A percentile compares a stretch with the other conserved stretches of the same genome.
Evolutionary conservation across 2,113 vertebrate genomes (phyloP).

Genomic region (Dipodomys ordii): DNA sequence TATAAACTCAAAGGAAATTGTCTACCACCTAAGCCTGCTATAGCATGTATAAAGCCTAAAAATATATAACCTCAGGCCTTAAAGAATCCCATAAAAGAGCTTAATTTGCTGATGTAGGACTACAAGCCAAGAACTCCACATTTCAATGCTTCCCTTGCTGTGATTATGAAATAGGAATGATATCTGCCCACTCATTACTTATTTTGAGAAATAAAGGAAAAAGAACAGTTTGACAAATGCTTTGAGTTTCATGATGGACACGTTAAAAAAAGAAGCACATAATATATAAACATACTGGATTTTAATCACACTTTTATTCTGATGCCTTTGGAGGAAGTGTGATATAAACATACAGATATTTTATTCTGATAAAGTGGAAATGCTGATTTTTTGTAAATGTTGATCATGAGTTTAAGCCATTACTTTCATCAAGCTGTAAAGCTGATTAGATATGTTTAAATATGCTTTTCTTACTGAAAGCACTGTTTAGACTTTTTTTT

Average conservation of each 20-base stretch:
- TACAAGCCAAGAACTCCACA: slow-evolving; percentile 43
- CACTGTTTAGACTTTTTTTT: slow-evolving; percentile 29
- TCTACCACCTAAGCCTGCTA: not conserved
- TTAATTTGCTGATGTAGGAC: slow-evolving; percentile 17
- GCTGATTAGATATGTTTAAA: slow-evolving; percentile 39
- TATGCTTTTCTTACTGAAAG: slow-evolving; percentile 33
- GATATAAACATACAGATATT: slow-evolving; percentile 58
- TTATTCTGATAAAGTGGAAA: slow-evolving; percentile 53
- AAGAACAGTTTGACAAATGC: slow-evolving; percentile 78
- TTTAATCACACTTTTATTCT: slow-evolving; percentile 64
- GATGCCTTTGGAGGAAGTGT: slow-evolving; percentile 42
- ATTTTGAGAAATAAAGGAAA: slow-evolving; percentile 81
- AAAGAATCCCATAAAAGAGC: slow-evolving; percentile 38
- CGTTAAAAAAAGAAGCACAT: slow-evolving; percentile 66
- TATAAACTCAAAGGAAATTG: not conserved
- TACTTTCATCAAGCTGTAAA: slow-evolving; percentile 55
- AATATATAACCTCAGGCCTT: not conserved
- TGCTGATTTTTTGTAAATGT: not conserved
- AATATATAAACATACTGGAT: slow-evolving; percentile 61
- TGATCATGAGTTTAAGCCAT: slow-evolving; percentile 44
- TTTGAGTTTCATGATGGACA: slow-evolving; percentile 68
- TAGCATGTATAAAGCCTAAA: slow-evolving; percentile 1
- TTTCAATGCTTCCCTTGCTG: slow-evolving; percentile 54
- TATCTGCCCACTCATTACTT: slow-evolving; percentile 70
- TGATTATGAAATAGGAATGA: slow-evolving; percentile 72